Evolutionary conservation across 2,113 vertebrate genomes (phyloP).

Genomic region (Cairina moschata): DNA sequence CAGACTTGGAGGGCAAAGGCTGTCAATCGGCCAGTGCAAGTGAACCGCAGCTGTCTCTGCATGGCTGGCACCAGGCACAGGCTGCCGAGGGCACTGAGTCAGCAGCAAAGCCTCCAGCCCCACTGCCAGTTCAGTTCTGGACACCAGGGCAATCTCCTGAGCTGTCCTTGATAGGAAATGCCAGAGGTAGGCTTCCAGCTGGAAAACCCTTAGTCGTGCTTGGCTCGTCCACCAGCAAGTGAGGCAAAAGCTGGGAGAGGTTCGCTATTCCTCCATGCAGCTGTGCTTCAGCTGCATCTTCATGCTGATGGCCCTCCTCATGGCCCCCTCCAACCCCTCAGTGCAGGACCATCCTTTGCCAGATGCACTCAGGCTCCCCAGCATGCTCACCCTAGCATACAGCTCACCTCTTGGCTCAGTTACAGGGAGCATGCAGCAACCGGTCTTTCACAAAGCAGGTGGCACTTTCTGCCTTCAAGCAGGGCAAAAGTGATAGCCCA

Average conservation of each 20-base stretch:
- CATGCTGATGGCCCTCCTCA: not conserved
- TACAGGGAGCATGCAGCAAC: not conserved
- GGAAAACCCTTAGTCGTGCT: not conserved
- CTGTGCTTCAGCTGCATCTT: not conserved
- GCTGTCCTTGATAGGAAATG: not conserved
- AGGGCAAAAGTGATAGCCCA: not conserved
- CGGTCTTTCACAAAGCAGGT: not conserved
- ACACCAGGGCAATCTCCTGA: not conserved
- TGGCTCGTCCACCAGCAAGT: not conserved
- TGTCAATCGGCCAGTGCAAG: not conserved
- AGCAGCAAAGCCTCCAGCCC: not conserved
- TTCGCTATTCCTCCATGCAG: not conserved
- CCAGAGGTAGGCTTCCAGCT: not conserved
- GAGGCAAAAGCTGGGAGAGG: not conserved
- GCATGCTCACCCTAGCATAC: fast-evolving
- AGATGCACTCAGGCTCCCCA: not conserved
- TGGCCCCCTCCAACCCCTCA: not conserved
- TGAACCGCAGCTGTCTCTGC: not conserved
- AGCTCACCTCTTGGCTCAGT: not conserved
- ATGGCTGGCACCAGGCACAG: not conserved
- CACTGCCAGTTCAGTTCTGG: not conserved
- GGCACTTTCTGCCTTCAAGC: not conserved
- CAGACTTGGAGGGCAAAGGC: not conserved
- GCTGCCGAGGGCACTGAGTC: not conserved
- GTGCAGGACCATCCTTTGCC: not conserved